Base-by-base conservation (phyloP, 2,888 invertebrate genomes). In the Psylliodes chrysocephalus region DNA sequence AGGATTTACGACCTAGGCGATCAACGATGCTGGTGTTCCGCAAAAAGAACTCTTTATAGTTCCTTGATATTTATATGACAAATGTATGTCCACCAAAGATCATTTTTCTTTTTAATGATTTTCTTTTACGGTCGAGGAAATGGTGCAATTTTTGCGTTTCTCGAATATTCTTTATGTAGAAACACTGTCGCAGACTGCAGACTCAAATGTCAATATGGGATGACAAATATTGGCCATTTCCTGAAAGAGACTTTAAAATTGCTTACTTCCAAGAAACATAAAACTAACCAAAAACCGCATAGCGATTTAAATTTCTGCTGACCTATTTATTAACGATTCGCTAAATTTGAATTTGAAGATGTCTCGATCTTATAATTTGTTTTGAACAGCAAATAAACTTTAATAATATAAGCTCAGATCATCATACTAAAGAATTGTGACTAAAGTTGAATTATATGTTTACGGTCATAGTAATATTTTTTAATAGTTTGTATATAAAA, bases 81-180 rank as follows among this genome's bases (percentile, higher is more conserved):
- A 66, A 66, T 66, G 66, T 38, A 30, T 49, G 51, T 63, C 54
- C 60, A 49, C 46, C 53, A 49, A 19, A 40, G 44, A 59, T 66
- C 63, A 63, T 66, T 66, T 66, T 53, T 66, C 66, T 63, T 63
- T 57, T 49, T 66, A 62, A 66, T 66, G 62, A 66, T 66, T 51
- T 66, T 44, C 59, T 35, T 60, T 54, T 33, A 42, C 49, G 56
- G 49, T 42, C 38, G 51, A 54, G 60, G 49, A 64, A 64, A 55
- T 47, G 42, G 49, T 28, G 44, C 49, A 49, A 40, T 64, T 63
- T 55, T 44, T 64, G 44, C 51, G 49, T 60, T 64, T 46, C 60
- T 55, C 49, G 60, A 55, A 49, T 60, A 38, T 53, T 47, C 53
- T 54, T 59, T 40, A 53, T 59, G 59, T 35, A 52, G 47, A 56